Percentiles rank a stretch among this genome's conserved stretches.
phyloP scores from a whole-genome alignment of 2,888 invertebrate genomes.

The Geophilus truncorum region DNA sequence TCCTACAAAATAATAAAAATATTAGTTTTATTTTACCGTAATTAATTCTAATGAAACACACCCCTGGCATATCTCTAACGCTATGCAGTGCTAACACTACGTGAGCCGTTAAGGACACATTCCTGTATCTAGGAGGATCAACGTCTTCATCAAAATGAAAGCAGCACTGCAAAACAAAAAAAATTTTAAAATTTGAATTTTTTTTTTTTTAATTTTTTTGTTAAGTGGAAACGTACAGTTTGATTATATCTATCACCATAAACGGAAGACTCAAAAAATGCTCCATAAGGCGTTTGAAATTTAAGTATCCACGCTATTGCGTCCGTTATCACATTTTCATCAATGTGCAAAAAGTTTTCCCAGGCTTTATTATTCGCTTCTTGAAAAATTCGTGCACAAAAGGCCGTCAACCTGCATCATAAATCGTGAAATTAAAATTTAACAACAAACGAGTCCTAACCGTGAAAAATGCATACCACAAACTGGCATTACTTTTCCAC shows the following conservation, averaged over 20 bases:
- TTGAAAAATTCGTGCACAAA: constrained; percentile 79
- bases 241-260: constrained; percentile 78
- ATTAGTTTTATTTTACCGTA: background rate
- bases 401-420: constrained; percentile 74
- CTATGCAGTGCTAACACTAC: constrained; percentile 71
- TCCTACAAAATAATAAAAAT: constrained; percentile 40
- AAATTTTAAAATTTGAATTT: background rate
- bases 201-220: too few relatives aligned
- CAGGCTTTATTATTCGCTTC: constrained; percentile 94
- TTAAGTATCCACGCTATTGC: constrained; percentile 79
- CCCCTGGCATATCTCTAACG: constrained; percentile 65
- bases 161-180: background rate
- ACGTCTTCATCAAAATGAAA: constrained; percentile 3
- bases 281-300: constrained; percentile 77
- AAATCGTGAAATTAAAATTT: background rate
- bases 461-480: constrained; percentile 61
- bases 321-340: constrained; percentile 76
- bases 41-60: constrained; percentile 44
- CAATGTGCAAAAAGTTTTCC: constrained; percentile 93
- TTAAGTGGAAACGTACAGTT: constrained; percentile 53
- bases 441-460: background rate
- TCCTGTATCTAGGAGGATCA: constrained; percentile 51
- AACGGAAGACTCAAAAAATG: constrained; percentile 67
- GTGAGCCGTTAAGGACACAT: constrained; percentile 87
- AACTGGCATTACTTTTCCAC: constrained; percentile 54